Conservation (phyloP, 2,888 invertebrate species). For the Drosophila robusta region DNA sequence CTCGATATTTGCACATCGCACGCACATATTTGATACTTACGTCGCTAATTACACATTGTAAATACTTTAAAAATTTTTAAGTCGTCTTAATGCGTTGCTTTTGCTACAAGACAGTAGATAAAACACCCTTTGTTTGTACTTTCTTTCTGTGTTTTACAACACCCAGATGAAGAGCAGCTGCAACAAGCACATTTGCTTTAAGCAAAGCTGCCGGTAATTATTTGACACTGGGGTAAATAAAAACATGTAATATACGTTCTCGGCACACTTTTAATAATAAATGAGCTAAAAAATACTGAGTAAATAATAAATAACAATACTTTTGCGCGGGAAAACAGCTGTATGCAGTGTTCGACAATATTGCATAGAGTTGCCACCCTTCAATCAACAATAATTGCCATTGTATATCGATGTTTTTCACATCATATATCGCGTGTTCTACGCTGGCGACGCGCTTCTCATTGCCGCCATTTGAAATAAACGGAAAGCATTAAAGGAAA, state of each 20-base stretch:
- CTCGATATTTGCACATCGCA: constrained; percentile 40
- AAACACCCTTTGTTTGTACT: background rate
- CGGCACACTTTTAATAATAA: background rate
- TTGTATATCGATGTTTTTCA: constrained; percentile 26
- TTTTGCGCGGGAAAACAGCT: constrained; percentile 64
- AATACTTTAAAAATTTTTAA: background rate
- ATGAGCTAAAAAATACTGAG: background rate
- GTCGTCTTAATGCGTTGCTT: background rate
- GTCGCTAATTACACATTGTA: background rate
- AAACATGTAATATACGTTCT: background rate
- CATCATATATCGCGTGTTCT: constrained; percentile 37
- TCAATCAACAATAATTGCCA: constrained; percentile 21
- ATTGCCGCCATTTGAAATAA: constrained; percentile 72
- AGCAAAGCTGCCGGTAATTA: constrained; percentile 21
- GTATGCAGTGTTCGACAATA: constrained; percentile 34
- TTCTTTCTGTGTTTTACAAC: constrained; percentile 25
- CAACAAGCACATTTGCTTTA: constrained; percentile 45
- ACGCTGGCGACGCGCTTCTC: constrained; percentile 55
- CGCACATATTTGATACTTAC: background rate
- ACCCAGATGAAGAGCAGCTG: constrained; percentile 51
- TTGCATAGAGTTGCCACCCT: constrained; percentile 20
- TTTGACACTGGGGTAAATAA: constrained; percentile 2
- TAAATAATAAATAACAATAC: constrained; percentile 12
- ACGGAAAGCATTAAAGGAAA: constrained; percentile 23
- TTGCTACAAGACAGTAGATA: too few relatives aligned